Evolutionary conservation across 2,888 invertebrate species (phyloP), one percentile per base, ranked within the genome.

Genomic region (Entomobrya proxima): DNA sequence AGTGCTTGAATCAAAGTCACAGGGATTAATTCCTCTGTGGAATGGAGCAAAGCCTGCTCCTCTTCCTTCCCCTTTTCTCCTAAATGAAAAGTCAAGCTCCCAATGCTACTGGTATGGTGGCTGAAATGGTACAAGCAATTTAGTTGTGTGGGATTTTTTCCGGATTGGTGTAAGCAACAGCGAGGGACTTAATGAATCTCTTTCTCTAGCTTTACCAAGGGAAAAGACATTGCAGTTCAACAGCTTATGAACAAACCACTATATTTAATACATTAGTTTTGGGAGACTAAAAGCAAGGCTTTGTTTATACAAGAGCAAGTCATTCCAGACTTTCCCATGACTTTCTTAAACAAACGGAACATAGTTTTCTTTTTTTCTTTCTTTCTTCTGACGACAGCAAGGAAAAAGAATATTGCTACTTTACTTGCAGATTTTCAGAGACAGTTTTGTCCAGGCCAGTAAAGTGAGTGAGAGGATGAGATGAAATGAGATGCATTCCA

Each of bases 1-100:
- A 89, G 89, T 89, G 89, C 89, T 88, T 87, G 88, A 89, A 89
- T 89, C 89, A 89, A 89, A 89, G 89, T 89, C 89, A 88, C 85
- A 87, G 87, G 89, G 89, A 89, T 89, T 89, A 89, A 89, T 89
- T 89, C 87, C 88, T 88, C 61, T 52, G 52, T 79, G 44, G 24
- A 72, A 72, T 18, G 79, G 21, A 21, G 35, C 35, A 32, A 50
- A 35, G 52, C 75, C 44, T 44, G 64, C 61, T 44, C n/a, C 78
- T 78, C 35, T 32, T 30, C 32, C 72, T 55, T 44, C 61, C 37
- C 32, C 35, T 72, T 75, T 78, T 76, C 55, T 80, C 88, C 87
- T 89, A 88, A 89, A 88, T 88, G 89, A 88, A 89, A 89, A 89
- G 89, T 89, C 89, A 88, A 88, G 86, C 85, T 86, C 80, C 35